Conservation (phyloP, 92 coral and sea anemone species). For the Micromussa lordhowensis region DNA sequence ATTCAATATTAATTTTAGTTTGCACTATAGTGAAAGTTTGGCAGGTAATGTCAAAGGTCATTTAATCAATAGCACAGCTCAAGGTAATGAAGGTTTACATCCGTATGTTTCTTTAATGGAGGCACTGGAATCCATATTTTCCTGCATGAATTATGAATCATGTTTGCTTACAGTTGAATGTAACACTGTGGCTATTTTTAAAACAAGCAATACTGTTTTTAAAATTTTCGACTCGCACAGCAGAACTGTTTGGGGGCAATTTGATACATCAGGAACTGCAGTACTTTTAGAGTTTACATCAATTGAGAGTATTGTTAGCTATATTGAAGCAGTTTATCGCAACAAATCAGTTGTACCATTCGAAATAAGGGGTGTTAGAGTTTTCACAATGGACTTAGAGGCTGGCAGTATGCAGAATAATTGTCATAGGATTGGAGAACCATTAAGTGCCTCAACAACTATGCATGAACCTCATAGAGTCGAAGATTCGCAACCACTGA, state of each 20-base stretch:
- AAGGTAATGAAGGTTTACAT: conserved; percentile 28
- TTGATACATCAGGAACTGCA: conserved; percentile 25
- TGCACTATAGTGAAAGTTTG: neutral
- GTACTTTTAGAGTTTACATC: conserved; percentile 9
- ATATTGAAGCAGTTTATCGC: no score
- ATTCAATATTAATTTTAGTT: conserved; percentile 9
- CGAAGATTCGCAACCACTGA: no score
- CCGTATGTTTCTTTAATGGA: conserved; percentile 44
- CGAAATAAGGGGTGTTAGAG: conserved; percentile 21
- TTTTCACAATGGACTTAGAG: neutral
- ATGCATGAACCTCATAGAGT: no score
- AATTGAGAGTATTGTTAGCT: conserved; percentile 1
- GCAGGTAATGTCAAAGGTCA: conserved; percentile 6
- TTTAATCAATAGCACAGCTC: conserved; percentile 28
- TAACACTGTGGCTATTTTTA: no score
- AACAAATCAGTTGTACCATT: conserved; percentile 12
- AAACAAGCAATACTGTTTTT: conserved; percentile 35
- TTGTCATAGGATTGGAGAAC: conserved; percentile 21
- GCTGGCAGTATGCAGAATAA: conserved; percentile 30
- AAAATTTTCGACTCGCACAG: conserved; percentile 25
- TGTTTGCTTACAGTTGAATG: no score
- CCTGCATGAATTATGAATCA: conserved; percentile 37
- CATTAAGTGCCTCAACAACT: neutral
- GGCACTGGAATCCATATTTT: conserved; percentile 36
- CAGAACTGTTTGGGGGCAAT: conserved; percentile 23